These are phyloP conservation scores for Podarcis siculus DNA, from an alignment of 2,797 vertebrate species.

Conservation along the genomic window DNA sequence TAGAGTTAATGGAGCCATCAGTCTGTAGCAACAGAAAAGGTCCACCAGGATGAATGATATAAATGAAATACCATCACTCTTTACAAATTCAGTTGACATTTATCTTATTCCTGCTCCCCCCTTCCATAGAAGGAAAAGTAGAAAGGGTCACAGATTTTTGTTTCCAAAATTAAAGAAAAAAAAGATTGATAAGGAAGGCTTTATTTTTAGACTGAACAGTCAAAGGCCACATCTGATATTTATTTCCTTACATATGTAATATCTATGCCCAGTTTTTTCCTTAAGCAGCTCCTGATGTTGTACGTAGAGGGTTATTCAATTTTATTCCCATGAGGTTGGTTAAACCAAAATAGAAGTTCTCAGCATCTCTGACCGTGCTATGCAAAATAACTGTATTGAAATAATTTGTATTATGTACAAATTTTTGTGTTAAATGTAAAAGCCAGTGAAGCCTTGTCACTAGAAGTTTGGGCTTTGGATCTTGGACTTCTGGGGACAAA, in stretches of 20 bases:
- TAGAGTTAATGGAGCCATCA: conserved; percentile 4
- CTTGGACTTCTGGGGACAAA: neutral
- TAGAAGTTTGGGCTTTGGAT: neutral
- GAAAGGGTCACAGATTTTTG: neutral
- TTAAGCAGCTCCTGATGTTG: neutral
- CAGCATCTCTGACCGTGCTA: neutral
- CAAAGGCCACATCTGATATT: neutral
- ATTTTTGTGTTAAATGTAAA: neutral
- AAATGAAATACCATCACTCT: neutral
- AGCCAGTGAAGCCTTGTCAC: neutral
- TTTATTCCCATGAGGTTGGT: neutral
- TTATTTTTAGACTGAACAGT: neutral
- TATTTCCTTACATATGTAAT: neutral
- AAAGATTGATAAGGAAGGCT: neutral
- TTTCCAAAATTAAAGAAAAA: neutral
- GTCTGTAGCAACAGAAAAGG: neutral
- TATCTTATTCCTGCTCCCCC: neutral
- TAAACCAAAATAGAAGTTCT: neutral
- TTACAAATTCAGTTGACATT: neutral
- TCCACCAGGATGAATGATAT: neutral
- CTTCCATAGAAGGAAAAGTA: neutral
- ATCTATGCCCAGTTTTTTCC: neutral
- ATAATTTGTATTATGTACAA: neutral
- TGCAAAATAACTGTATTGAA: neutral
- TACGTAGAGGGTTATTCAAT: neutral